Evolutionary conservation across 2,113 vertebrate species (phyloP).

Genomic region (Rafetus swinhoei): DNA sequence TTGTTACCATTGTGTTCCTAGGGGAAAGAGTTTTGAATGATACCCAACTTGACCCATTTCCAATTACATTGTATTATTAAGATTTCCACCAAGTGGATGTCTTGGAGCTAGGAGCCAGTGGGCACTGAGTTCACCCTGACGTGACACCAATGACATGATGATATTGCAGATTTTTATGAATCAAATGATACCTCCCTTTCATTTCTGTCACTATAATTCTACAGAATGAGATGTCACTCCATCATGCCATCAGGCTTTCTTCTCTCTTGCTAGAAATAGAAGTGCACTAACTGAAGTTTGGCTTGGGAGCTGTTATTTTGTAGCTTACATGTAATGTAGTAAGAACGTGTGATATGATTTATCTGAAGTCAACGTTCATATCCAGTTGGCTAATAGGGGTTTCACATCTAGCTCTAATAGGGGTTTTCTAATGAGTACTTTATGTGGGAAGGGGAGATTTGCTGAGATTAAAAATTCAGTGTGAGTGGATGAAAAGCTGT

Average conservation of each 20-base stretch:
- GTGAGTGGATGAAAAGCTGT: background rate
- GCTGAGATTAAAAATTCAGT: conserved; percentile 12
- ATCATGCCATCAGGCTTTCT: background rate
- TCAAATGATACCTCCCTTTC: background rate
- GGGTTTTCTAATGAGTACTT: background rate
- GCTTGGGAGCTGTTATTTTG: background rate
- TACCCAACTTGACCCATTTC: background rate
- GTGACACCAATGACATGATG: background rate
- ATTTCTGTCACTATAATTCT: background rate
- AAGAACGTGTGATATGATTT: background rate
- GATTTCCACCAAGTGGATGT: background rate
- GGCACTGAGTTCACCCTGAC: background rate
- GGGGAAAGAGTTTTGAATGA: background rate
- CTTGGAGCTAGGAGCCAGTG: background rate
- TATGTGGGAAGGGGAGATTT: background rate
- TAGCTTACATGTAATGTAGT: background rate
- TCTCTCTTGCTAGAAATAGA: background rate
- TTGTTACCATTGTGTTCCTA: background rate
- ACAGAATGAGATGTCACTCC: background rate
- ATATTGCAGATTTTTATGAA: background rate
- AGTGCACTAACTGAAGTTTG: background rate
- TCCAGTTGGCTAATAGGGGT: background rate
- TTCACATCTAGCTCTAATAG: conserved; percentile 1
- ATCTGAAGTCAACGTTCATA: background rate
- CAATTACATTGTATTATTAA: background rate